These are phyloP conservation scores for Phallusia fumigata DNA, from an alignment of 23 tunicate species.

Conservation along the genomic window DNA sequence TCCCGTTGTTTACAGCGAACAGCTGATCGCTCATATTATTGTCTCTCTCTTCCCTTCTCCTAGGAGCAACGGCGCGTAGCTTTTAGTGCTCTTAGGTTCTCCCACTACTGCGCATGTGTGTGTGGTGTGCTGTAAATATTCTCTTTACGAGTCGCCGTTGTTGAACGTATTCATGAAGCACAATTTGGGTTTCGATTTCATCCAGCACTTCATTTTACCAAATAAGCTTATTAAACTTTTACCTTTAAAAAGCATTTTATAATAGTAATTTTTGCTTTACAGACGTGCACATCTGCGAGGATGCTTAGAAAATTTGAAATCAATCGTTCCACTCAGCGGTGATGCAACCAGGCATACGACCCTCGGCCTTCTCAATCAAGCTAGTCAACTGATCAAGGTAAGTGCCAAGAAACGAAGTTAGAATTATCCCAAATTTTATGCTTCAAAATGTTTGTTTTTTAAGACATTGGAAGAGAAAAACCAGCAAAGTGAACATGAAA, in stretches of 20 bases:
- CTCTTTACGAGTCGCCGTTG: too few species aligned
- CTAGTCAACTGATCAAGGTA: constrained; percentile 68
- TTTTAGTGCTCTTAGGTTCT: not conserved
- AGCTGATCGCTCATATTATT: constrained; percentile 4
- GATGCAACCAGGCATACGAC: constrained; percentile 91
- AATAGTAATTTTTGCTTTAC: not conserved
- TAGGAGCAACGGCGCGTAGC: not conserved
- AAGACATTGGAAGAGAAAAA: constrained; percentile 35
- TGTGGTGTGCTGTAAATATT: too few species aligned
- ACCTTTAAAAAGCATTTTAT: not conserved
- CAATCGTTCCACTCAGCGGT: constrained; percentile 78
- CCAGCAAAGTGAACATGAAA: constrained; percentile 21
- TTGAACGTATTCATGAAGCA: too few species aligned
- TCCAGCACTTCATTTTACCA: not conserved
- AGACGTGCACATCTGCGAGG: constrained; percentile 92
- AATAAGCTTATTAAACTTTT: not conserved
- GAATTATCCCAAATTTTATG: not conserved
- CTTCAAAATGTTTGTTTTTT: not conserved
- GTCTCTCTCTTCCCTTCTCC: not conserved
- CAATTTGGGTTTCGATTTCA: not conserved
- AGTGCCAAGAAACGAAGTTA: too few species aligned
- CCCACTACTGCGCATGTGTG: too few species aligned
- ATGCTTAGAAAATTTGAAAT: constrained; percentile 84
- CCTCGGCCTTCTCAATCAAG: constrained; percentile 82
- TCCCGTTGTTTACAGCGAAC: constrained; percentile 21